phyloP scores from a whole-genome alignment of 2,113 vertebrate species.

The Lathamus discolor region DNA sequence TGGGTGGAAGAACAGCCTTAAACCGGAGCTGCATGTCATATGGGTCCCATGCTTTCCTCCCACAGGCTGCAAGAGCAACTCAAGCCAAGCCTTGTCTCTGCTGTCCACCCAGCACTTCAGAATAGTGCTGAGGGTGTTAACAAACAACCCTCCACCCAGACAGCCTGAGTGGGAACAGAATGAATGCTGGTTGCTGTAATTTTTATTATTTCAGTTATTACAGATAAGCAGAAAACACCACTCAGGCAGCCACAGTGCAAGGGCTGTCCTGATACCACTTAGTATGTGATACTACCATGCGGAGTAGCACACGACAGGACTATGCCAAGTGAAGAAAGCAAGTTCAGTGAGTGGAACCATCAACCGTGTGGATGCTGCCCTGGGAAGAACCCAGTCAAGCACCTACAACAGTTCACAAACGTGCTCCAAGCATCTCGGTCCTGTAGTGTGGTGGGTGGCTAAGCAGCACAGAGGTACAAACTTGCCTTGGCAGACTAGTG shows the following conservation, averaged over 20 bases:
- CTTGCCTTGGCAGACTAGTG: neutral
- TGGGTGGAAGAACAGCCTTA: neutral
- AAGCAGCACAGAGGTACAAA: neutral
- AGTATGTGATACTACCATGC: neutral
- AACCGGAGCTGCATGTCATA: accelerated
- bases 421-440: accelerated
- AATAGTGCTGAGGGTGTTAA: neutral
- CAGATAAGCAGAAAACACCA: neutral
- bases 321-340: neutral
- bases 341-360: neutral
- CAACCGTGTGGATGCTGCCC: accelerated
- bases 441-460: accelerated
- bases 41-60: accelerated
- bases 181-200: neutral
- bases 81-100: neutral
- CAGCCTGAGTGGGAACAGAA: neutral
- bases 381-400: neutral
- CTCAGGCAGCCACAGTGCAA: neutral
- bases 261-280: neutral
- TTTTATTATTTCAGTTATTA: conserved; percentile 32
- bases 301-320: neutral
- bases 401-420: neutral
- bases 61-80: neutral
- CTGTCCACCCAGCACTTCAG: accelerated
- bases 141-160: neutral